Percentiles rank a stretch among this genome's conserved stretches.
These are phyloP conservation scores for Trematocara nigrifrons DNA, from an alignment of 2,113 vertebrate species.

Conservation along the genomic window DNA sequence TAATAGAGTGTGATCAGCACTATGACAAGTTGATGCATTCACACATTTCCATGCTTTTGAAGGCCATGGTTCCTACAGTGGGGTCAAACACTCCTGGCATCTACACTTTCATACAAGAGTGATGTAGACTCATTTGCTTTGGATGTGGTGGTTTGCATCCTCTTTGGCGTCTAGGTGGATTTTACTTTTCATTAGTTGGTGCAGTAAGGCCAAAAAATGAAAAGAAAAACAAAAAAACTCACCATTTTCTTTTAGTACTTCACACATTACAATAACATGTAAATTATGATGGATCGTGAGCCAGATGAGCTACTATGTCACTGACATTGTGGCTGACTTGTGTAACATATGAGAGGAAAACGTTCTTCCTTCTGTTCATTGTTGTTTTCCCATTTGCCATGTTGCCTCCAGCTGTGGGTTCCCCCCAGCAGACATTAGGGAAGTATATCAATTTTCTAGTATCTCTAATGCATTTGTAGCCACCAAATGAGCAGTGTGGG, in stretches of 20 bases:
- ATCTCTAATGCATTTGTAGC: neutral
- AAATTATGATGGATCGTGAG: neutral
- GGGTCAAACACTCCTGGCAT: neutral
- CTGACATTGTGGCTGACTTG: neutral
- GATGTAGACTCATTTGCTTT: neutral
- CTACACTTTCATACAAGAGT: rapidly evolving
- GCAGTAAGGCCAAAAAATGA: neutral
- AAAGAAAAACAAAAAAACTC: neutral
- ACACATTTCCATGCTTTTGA: neutral
- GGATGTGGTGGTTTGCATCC: neutral
- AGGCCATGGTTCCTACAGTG: neutral
- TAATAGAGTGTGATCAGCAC: neutral
- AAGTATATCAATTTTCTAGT: neutral
- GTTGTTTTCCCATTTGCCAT: neutral
- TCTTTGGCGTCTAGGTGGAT: neutral
- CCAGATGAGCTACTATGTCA: neutral
- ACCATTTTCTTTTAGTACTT: neutral
- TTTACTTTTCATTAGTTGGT: neutral
- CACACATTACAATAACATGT: neutral
- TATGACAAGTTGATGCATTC: neutral
- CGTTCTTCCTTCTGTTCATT: neutral
- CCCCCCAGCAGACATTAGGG: neutral
- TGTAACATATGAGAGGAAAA: neutral
- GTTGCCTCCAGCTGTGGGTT: neutral
- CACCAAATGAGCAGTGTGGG: neutral